Evolutionary conservation across 2,797 vertebrate species (phyloP).

Genomic region (Pantherophis alleghaniensis): DNA sequence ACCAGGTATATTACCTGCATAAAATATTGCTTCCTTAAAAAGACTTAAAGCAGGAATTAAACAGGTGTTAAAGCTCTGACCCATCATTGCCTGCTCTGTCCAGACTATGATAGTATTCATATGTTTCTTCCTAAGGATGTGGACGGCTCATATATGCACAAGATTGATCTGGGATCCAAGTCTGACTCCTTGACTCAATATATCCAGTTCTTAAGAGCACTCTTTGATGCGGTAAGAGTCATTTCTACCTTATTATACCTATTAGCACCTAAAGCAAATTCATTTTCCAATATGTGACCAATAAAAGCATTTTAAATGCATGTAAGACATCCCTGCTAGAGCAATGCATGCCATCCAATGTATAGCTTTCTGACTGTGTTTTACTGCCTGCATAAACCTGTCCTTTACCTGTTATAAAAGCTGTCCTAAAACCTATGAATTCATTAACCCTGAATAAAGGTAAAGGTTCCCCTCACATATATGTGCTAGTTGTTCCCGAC

Average conservation of each 20-base stretch:
- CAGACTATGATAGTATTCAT: neutral
- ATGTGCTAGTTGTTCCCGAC: too few species aligned
- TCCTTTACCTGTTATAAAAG: neutral
- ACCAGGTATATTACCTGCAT: neutral
- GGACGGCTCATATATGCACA: conserved; percentile 83
- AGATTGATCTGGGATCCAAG: conserved; percentile 81
- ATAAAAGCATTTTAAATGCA: neutral
- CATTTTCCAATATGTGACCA: neutral
- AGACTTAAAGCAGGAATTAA: neutral
- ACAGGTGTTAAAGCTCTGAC: neutral
- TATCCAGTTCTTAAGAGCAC: conserved; percentile 83
- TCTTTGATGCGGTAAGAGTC: conserved; percentile 76
- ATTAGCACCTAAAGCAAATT: neutral
- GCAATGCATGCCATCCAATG: neutral
- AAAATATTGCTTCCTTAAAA: neutral
- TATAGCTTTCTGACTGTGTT: neutral
- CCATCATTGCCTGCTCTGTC: neutral
- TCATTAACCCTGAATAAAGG: neutral
- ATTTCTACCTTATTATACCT: neutral
- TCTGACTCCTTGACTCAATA: conserved; percentile 82
- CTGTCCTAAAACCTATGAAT: neutral
- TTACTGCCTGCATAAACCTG: neutral
- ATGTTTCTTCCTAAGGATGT: conserved; percentile 71
- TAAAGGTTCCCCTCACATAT: too few species aligned
- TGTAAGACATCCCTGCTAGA: neutral